A percentile compares a stretch with the other conserved stretches of the same genome.
Evolutionary conservation across 2,113 vertebrate genomes (phyloP).

Genomic region (Nanorana parkeri): DNA sequence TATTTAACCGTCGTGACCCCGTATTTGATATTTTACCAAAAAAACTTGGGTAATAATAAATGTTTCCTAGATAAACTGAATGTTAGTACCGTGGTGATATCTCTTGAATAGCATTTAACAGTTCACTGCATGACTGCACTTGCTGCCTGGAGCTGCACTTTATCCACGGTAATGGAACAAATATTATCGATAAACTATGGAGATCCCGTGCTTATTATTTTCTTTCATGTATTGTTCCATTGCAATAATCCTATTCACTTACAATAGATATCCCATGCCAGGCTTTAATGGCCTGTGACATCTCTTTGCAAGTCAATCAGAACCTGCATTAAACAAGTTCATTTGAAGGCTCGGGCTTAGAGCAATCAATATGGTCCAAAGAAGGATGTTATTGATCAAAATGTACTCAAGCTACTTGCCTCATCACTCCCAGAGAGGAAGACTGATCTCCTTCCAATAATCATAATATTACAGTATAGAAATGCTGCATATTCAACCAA

Average conservation of each 20-base stretch:
- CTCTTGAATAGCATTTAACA: too few species aligned
- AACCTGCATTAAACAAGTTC: conserved; percentile 66
- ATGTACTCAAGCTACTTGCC: conserved; percentile 72
- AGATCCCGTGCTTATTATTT: neutral
- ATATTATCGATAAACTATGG: neutral
- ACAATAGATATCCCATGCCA: conserved; percentile 10
- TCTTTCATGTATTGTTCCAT: neutral
- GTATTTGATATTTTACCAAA: too few species aligned
- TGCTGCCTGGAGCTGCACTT: too few species aligned
- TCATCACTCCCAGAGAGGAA: conserved; percentile 70
- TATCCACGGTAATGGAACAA: too few species aligned
- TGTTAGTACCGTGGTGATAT: too few species aligned
- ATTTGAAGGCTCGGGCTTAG: conserved; percentile 63
- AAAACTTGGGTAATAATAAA: too few species aligned
- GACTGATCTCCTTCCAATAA: conserved; percentile 67
- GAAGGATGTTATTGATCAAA: conserved; percentile 77
- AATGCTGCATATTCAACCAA: conserved; percentile 1
- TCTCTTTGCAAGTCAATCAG: conserved; percentile 66
- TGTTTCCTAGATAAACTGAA: too few species aligned
- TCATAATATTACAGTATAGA: conserved; percentile 42
- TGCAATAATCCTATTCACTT: conserved; percentile 15
- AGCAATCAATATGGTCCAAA: conserved; percentile 75
- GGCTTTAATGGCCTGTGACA: conserved; percentile 43
- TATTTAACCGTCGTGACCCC: too few species aligned
- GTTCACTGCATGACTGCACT: too few species aligned